Evolutionary conservation across 2,888 invertebrate species (phyloP).

Genomic region (Phengaris arion): DNA sequence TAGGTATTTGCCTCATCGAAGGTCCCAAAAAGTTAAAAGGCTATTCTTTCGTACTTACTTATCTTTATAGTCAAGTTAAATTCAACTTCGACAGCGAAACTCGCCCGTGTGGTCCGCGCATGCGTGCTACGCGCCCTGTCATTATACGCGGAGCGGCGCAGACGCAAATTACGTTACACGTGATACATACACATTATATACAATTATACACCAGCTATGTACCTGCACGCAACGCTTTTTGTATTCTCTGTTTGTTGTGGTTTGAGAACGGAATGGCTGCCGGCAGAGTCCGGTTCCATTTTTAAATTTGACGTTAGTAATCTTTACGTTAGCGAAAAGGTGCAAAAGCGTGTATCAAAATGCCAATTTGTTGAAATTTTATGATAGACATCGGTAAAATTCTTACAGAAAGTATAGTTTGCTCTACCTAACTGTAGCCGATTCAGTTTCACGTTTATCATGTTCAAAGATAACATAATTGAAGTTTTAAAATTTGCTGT

Average conservation of each 20-base stretch:
- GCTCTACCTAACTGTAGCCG: too few relatives aligned
- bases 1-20: too few relatives aligned
- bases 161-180: conserved; percentile 71
- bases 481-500: too few relatives aligned
- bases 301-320: conserved; percentile 26
- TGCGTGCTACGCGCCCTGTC: conserved; percentile 73
- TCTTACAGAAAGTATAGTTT: too few relatives aligned
- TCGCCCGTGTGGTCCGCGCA: conserved; percentile 53
- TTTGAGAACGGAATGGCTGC: conserved; percentile 30
- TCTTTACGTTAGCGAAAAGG: background rate
- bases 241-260: conserved; percentile 39
- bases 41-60: too few relatives aligned
- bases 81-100: conserved; percentile 30
- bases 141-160: conserved; percentile 57
- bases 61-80: background rate
- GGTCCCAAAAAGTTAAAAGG: too few relatives aligned
- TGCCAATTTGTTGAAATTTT: background rate
- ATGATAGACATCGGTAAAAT: too few relatives aligned
- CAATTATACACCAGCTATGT: conserved; percentile 62
- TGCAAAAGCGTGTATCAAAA: background rate
- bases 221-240: conserved; percentile 57
- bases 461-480: too few relatives aligned
- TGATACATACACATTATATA: conserved; percentile 69
- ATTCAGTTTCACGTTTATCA: too few relatives aligned
- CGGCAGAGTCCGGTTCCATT: conserved; percentile 15